Conservation (phyloP, 2,888 invertebrate species). For the Abrostola triplasia region DNA sequence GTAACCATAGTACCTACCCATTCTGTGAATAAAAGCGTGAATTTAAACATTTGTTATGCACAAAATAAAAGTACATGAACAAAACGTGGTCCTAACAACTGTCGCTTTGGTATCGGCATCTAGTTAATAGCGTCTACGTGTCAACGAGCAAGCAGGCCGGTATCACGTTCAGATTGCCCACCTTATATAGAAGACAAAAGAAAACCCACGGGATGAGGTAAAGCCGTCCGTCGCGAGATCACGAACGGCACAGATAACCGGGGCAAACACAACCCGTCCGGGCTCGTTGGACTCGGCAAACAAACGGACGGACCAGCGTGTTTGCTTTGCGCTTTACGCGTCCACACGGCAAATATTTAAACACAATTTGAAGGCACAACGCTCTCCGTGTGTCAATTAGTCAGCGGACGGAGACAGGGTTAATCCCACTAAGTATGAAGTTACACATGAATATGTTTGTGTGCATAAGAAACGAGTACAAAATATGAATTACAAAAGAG, state of each 20-base stretch:
- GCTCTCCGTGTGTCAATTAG: conserved; percentile 75
- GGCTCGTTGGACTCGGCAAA: conserved; percentile 80
- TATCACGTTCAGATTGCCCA: conserved; percentile 65
- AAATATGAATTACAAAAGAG: conserved; percentile 67
- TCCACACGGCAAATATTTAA: conserved; percentile 79
- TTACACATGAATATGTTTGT: conserved; percentile 41
- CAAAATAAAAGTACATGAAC: conserved; percentile 16
- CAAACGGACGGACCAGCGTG: conserved; percentile 71
- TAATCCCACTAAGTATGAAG: conserved; percentile 61
- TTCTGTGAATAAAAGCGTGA: too few species aligned
- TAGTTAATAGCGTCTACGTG: conserved; percentile 66
- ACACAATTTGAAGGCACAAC: conserved; percentile 85
- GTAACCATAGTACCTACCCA: too few species aligned
- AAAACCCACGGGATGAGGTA: conserved; percentile 63
- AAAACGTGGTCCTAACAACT: conserved; percentile 43
- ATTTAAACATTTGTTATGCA: conserved; percentile 2
- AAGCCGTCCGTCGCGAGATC: conserved; percentile 68
- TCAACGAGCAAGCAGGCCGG: conserved; percentile 58
- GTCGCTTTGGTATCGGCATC: conserved; percentile 45
- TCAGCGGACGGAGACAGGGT: conserved; percentile 56
- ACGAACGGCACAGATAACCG: conserved; percentile 69
- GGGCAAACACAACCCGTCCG: conserved; percentile 67
- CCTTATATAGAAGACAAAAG: conserved; percentile 67
- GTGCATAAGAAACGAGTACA: conserved; percentile 44
- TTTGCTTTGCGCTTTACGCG: conserved; percentile 78